Conservation (phyloP, 2,113 vertebrate species). For the Benitochromis conjunctus region DNA sequence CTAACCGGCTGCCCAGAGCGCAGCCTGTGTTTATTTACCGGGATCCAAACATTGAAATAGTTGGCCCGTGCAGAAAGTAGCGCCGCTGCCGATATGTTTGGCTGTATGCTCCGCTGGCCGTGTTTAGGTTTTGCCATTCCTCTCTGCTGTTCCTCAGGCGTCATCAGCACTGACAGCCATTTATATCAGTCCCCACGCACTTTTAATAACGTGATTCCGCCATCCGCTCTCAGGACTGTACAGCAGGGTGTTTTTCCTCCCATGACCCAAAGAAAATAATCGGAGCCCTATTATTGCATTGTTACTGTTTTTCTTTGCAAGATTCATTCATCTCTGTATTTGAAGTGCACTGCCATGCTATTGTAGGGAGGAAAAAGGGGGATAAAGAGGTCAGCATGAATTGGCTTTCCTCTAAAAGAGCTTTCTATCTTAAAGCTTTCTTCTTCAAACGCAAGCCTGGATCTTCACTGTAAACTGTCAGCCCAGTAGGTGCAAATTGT, state of each 20-base stretch:
- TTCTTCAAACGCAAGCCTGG: neutral
- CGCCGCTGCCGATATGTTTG: conserved; percentile 34
- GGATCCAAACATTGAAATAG: conserved; percentile 55
- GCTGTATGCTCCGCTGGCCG: conserved; percentile 11
- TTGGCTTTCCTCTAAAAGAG: neutral
- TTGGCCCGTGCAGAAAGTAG: conserved; percentile 41
- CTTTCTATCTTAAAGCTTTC: neutral
- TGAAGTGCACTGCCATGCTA: conserved; percentile 32
- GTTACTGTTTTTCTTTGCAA: conserved; percentile 41
- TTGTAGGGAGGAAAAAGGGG: neutral
- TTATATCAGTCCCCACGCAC: conserved; percentile 42
- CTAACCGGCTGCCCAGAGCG: conserved; percentile 33
- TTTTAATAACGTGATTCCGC: conserved; percentile 42
- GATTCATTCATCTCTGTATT: conserved; percentile 48
- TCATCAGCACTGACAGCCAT: conserved; percentile 49
- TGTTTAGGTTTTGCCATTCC: conserved; percentile 48
- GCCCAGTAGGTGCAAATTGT: neutral
- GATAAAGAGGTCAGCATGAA: conserved; percentile 37
- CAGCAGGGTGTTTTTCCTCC: conserved; percentile 44
- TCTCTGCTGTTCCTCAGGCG: conserved; percentile 45
- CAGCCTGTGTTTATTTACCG: conserved; percentile 61
- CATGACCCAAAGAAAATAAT: conserved; percentile 64
- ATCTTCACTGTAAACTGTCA: neutral
- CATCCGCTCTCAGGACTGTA: neutral
- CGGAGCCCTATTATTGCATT: conserved; percentile 36